Conservation (phyloP, 1,140 invertebrate species). For the Pinna nobilis region DNA sequence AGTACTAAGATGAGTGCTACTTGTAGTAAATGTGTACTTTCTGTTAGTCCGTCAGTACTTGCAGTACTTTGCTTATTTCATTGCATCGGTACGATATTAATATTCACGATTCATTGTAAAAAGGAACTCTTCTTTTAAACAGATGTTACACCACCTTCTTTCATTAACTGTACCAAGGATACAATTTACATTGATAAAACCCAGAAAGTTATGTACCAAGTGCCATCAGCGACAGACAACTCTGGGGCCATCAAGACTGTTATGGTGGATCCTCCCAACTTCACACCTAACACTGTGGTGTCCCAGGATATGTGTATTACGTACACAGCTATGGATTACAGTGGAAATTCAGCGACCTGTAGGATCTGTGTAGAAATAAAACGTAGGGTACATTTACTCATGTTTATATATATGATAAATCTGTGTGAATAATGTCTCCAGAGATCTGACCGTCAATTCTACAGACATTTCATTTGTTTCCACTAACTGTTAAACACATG, state of each 20-base stretch:
- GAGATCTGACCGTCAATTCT: no score
- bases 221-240: slow-evolving; percentile 26
- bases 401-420: no score
- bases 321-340: slow-evolving; percentile 32
- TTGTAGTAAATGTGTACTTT: no score
- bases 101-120: no score
- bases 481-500: no score
- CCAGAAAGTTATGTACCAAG: neutral
- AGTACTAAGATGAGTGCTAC: no score
- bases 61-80: no score
- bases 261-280: neutral
- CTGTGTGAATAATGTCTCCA: no score
- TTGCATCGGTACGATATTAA: no score
- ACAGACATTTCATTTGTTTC: no score
- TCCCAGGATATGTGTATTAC: slow-evolving; percentile 15
- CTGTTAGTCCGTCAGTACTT: no score
- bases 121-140: slow-evolving; percentile 1
- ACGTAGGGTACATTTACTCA: slow-evolving; percentile 10
- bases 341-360: slow-evolving; percentile 31
- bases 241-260: slow-evolving; percentile 17
- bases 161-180: slow-evolving; percentile 11
- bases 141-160: slow-evolving; percentile 31
- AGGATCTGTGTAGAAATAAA: slow-evolving; percentile 25
- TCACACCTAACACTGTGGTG: neutral
- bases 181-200: slow-evolving; percentile 29